Evolutionary conservation across 2,888 invertebrate genomes (phyloP).

Genomic region (Beris chalybata): DNA sequence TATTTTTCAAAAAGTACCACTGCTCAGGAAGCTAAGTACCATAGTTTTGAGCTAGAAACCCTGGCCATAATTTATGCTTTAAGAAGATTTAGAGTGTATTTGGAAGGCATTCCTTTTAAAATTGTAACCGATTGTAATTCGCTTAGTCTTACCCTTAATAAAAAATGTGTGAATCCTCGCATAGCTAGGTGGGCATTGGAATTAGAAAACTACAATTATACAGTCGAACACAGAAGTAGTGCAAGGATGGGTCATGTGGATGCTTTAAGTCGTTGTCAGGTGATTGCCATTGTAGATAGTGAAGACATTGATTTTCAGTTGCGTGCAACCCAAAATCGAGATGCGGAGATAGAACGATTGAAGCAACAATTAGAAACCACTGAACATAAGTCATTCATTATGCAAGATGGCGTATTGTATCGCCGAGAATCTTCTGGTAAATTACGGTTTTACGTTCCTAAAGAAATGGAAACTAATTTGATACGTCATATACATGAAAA

Average conservation of each 20-base stretch:
- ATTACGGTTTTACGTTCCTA: slow-evolving; percentile 33
- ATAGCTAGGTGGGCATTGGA: slow-evolving; percentile 37
- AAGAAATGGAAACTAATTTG: slow-evolving; percentile 37
- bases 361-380: neutral
- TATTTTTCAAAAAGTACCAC: too few species aligned
- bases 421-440: slow-evolving; percentile 26
- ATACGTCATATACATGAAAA: slow-evolving; percentile 41
- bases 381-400: neutral
- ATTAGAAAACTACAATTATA: slow-evolving; percentile 38
- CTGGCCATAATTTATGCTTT: too few species aligned
- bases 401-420: slow-evolving; percentile 14
- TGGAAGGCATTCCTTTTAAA: too few species aligned
- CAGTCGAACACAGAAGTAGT: too few species aligned
- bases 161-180: slow-evolving; percentile 39
- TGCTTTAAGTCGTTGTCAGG: slow-evolving; percentile 41
- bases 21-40: too few species aligned
- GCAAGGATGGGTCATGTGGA: slow-evolving; percentile 44
- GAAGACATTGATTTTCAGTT: neutral
- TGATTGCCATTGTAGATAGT: neutral
- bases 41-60: too few species aligned
- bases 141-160: slow-evolving; percentile 39
- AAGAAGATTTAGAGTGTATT: too few species aligned
- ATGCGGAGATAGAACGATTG: slow-evolving; percentile 37
- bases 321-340: slow-evolving; percentile 7
- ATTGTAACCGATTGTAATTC: slow-evolving; percentile 45